Conservation (phyloP, 2,113 vertebrate genomes). For the Callospermophilus lateralis region DNA sequence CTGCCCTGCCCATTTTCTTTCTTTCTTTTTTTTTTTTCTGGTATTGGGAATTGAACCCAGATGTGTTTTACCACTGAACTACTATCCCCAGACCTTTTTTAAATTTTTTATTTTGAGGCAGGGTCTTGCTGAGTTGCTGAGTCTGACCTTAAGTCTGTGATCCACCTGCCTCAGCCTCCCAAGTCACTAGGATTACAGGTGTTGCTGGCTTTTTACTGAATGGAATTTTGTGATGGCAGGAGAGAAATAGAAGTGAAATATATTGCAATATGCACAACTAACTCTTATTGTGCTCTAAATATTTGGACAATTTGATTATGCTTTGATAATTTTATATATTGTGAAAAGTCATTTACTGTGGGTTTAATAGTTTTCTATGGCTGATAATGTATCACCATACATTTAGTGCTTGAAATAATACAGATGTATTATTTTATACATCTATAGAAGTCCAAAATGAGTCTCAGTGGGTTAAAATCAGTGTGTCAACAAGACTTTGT, state of each 20-base stretch:
- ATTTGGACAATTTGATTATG: constrained; percentile 1
- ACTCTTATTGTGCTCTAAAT: not conserved
- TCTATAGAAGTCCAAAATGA: not conserved
- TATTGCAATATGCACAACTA: not conserved
- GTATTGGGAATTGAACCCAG: too few relatives aligned
- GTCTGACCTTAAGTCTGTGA: too few relatives aligned
- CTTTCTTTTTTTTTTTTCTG: too few relatives aligned
- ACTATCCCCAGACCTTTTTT: too few relatives aligned
- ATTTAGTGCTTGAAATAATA: constrained; percentile 20
- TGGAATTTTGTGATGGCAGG: constrained; percentile 19
- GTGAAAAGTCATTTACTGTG: not conserved
- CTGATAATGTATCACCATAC: not conserved
- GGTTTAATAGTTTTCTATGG: not conserved
- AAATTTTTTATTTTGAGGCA: too few relatives aligned
- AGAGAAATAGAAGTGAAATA: constrained; percentile 9
- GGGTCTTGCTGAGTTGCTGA: too few relatives aligned
- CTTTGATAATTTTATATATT: constrained; percentile 38
- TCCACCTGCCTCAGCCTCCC: not conserved
- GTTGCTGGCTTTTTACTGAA: constrained; percentile 8
- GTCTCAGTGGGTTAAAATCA: not conserved
- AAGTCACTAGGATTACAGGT: not conserved
- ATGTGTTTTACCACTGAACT: too few relatives aligned
- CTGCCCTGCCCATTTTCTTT: too few relatives aligned
- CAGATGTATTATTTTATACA: not conserved
- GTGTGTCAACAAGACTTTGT: not conserved